A percentile compares a stretch with the other conserved stretches of the same genome.
Evolutionary conservation across 37 sponge, comb jelly and placozoan genomes (phyloP).

Genomic region (Beroe forskalii): DNA sequence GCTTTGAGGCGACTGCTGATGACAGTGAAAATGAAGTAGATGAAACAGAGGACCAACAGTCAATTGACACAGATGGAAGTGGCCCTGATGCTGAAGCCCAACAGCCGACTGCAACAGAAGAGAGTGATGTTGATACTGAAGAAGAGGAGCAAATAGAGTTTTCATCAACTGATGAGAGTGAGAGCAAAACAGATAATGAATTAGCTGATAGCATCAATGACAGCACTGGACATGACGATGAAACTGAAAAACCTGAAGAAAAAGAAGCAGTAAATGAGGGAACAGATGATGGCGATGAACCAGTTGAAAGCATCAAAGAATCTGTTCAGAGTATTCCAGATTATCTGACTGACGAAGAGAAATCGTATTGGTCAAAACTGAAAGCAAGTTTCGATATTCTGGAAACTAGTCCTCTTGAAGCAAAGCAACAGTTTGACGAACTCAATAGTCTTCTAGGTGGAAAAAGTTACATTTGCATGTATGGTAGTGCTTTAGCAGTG

Average conservation of each 20-base stretch:
- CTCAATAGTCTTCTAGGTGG: constrained; percentile 77
- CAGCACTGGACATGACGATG: too few species aligned
- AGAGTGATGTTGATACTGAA: too few species aligned
- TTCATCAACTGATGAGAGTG: too few species aligned
- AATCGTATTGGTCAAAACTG: background rate
- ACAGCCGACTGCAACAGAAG: too few species aligned
- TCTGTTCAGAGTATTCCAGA: background rate
- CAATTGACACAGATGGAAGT: too few species aligned
- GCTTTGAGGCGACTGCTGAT: too few species aligned
- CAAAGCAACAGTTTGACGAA: constrained; percentile 74
- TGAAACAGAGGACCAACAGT: too few species aligned
- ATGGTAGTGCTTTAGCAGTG: background rate
- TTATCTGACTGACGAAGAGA: constrained; percentile 32
- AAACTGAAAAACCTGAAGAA: background rate
- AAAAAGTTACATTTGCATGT: constrained; percentile 66
- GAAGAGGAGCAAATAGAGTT: too few species aligned
- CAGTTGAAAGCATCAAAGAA: background rate
- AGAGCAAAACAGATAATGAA: too few species aligned
- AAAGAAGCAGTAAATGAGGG: background rate
- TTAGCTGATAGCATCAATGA: too few species aligned
- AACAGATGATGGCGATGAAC: background rate
- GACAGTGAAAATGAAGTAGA: too few species aligned
- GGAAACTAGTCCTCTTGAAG: background rate
- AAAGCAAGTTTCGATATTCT: background rate
- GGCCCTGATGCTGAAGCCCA: too few species aligned